phyloP scores from a whole-genome alignment of 1,140 invertebrate genomes.

The Mycetomoellerius zeteki region DNA sequence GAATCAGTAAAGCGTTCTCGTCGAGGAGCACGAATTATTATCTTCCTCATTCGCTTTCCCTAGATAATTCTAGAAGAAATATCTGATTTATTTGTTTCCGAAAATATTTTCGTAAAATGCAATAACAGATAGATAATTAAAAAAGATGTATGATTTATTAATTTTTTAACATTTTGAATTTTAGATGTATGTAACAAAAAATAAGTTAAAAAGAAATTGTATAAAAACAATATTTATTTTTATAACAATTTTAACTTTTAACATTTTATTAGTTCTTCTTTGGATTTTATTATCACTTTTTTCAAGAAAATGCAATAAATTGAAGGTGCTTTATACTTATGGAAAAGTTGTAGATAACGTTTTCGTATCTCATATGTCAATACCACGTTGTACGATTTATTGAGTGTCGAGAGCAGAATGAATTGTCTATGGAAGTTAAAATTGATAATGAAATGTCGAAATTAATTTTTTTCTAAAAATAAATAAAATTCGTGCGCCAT shows the following conservation, averaged over 20 bases:
- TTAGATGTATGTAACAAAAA: background rate
- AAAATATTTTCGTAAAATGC: background rate
- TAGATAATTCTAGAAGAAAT: background rate
- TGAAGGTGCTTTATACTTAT: too few relatives aligned
- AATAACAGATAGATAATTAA: background rate
- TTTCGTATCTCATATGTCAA: background rate
- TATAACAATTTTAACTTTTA: too few relatives aligned
- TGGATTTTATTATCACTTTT: too few relatives aligned
- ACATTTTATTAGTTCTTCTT: too few relatives aligned
- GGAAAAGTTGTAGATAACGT: too few relatives aligned
- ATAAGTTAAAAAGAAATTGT: too few relatives aligned
- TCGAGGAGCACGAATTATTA: slow-evolving; percentile 16
- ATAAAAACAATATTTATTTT: too few relatives aligned
- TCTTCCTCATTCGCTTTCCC: background rate
- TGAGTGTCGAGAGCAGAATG: background rate
- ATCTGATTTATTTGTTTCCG: background rate
- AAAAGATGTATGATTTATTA: background rate
- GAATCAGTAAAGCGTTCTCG: slow-evolving; percentile 45
- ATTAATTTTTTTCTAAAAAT: slow-evolving; percentile 14
- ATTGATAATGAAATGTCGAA: background rate
- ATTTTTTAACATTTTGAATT: background rate
- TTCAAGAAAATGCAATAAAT: too few relatives aligned
- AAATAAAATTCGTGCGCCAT: slow-evolving; percentile 30
- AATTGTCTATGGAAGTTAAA: slow-evolving; percentile 13
- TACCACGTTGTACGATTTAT: background rate